Evolutionary conservation across 2,797 vertebrate genomes (phyloP).

Genomic region (Sparus aurata): DNA sequence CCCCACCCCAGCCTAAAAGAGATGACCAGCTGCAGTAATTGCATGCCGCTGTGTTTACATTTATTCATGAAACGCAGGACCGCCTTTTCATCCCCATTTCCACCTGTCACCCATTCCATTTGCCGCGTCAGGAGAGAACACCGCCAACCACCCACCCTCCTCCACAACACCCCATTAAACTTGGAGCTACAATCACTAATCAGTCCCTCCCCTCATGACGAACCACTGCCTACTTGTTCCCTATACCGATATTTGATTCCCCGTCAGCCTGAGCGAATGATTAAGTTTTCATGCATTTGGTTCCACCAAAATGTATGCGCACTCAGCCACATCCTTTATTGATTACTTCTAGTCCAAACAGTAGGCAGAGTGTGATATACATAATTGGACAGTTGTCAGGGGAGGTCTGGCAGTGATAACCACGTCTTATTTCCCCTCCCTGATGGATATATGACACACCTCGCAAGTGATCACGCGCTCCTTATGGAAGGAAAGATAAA

Average conservation of each 20-base stretch:
- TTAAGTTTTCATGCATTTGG: slow-evolving; percentile 99
- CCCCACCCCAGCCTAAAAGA: slow-evolving; percentile 75
- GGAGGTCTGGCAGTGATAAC: slow-evolving; percentile 92
- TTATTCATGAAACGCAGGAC: slow-evolving; percentile 94
- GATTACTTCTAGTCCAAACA: slow-evolving; percentile 99
- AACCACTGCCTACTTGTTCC: slow-evolving; percentile 76
- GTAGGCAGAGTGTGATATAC: slow-evolving; percentile 96
- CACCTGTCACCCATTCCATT: slow-evolving; percentile 97
- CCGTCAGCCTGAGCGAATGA: slow-evolving; percentile 93
- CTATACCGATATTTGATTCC: slow-evolving; percentile 89
- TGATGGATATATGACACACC: slow-evolving; percentile 88
- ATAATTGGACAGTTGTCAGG: slow-evolving; percentile 99
- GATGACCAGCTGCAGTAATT: slow-evolving; percentile 88
- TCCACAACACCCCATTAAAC: slow-evolving; percentile 72
- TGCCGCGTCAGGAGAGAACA: slow-evolving; percentile 89
- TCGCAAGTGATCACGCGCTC: slow-evolving; percentile 87
- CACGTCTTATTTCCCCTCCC: slow-evolving; percentile 84
- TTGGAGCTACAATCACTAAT: slow-evolving; percentile 76
- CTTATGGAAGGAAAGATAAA: slow-evolving; percentile 44
- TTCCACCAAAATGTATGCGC: slow-evolving; percentile 97
- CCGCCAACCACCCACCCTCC: slow-evolving; percentile 80
- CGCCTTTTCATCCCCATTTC: slow-evolving; percentile 90
- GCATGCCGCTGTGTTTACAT: slow-evolving; percentile 93
- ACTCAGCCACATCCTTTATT: slow-evolving; percentile 99
- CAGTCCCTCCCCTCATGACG: slow-evolving; percentile 63